phyloP scores from a whole-genome alignment of 2,888 invertebrate genomes.

The Siphlonurus alternatus region DNA sequence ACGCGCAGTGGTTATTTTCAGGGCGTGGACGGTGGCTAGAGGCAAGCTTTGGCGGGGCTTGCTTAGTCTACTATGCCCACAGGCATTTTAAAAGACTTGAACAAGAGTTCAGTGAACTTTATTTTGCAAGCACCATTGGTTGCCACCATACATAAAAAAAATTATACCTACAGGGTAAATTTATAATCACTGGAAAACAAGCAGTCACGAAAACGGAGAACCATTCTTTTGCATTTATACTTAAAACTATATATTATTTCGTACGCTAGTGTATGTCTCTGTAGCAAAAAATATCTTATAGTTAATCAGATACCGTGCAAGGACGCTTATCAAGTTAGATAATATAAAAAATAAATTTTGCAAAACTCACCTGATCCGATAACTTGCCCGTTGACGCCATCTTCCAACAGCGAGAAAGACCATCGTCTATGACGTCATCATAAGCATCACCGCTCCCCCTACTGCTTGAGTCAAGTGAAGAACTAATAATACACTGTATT shows the following conservation, averaged over 20 bases:
- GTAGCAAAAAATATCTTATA: background rate
- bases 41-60: background rate
- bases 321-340: background rate
- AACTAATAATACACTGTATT: background rate
- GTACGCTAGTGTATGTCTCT: background rate
- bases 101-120: background rate
- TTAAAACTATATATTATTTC: background rate
- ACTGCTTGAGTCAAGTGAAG: background rate
- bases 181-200: background rate
- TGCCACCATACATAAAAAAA: background rate
- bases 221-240: background rate
- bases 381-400: conserved; percentile 3
- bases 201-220: background rate
- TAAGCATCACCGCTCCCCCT: background rate
- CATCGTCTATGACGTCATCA: background rate
- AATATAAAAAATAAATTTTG: background rate
- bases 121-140: background rate
- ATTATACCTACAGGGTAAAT: background rate
- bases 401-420: conserved; percentile 4
- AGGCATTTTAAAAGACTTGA: background rate
- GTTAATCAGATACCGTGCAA: background rate
- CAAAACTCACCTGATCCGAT: conserved; percentile 1
- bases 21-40: background rate
- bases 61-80: background rate
- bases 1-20: background rate